These are phyloP conservation scores for Campylomormyrus tamandua DNA, from an alignment of 2,113 vertebrate species.

Conservation along the genomic window DNA sequence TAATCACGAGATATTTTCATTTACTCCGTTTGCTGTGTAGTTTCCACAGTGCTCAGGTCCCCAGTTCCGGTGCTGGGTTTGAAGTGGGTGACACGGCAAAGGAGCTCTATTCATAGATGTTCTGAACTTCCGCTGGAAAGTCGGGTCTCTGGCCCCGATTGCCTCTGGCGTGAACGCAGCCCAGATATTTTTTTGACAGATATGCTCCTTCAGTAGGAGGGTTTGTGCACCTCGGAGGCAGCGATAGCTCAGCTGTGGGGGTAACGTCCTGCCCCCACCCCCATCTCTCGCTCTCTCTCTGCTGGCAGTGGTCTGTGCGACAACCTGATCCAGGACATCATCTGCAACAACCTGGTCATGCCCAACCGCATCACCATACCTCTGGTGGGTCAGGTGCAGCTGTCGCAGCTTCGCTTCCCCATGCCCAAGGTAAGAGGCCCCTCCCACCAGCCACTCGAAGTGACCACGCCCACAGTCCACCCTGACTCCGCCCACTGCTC, in stretches of 20 bases:
- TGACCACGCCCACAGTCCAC: not conserved
- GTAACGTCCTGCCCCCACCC: not conserved
- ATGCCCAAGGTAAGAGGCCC: constrained; percentile 78
- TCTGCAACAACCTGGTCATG: constrained; percentile 81
- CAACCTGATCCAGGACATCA: constrained; percentile 84
- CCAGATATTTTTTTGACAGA: not conserved
- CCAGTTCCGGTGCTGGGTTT: not conserved
- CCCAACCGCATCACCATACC: constrained; percentile 89
- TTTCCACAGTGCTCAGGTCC: not conserved
- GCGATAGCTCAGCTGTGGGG: not conserved
- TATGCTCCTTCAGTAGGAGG: not conserved
- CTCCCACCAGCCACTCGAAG: not conserved
- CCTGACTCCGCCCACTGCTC: not conserved
- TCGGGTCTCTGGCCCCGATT: not conserved
- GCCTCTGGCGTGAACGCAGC: not conserved
- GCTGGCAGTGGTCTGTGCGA: constrained; percentile 78
- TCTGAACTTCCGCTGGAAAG: not conserved
- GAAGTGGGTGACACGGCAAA: not conserved
- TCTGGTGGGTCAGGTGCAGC: constrained; percentile 76
- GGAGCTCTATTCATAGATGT: not conserved
- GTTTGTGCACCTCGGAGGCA: not conserved
- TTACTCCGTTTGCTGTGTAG: not conserved
- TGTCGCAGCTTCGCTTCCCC: constrained; percentile 80
- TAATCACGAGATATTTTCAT: not conserved
- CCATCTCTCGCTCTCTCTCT: not conserved